phyloP scores from a whole-genome alignment of 2,888 invertebrate genomes.

The Stenchaetothrips biformis region DNA sequence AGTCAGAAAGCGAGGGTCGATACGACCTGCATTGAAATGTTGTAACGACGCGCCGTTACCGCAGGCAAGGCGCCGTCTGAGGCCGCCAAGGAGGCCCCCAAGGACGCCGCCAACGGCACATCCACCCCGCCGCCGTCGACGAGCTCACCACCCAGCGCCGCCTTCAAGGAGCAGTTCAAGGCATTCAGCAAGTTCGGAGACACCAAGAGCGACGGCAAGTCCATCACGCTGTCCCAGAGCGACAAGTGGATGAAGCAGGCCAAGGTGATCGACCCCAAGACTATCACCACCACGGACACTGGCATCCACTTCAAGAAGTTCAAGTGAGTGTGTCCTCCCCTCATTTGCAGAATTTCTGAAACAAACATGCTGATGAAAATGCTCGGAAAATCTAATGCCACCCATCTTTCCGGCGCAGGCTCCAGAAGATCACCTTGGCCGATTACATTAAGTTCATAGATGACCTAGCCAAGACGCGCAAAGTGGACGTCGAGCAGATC shows the following conservation, averaged over 20 bases:
- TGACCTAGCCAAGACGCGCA: conserved; percentile 78
- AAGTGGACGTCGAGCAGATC: conserved; percentile 70
- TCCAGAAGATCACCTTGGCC: conserved; percentile 63
- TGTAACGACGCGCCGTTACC: no score
- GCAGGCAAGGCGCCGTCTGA: no score
- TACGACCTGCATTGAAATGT: no score
- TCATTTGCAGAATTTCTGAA: neutral
- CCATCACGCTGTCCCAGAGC: conserved; percentile 80
- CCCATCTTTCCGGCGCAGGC: conserved; percentile 41
- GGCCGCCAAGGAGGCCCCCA: neutral
- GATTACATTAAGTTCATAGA: conserved; percentile 84
- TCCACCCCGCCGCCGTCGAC: conserved; percentile 9
- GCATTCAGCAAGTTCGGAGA: conserved; percentile 85
- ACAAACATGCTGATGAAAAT: neutral
- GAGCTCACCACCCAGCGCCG: conserved; percentile 30
- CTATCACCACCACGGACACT: conserved; percentile 84
- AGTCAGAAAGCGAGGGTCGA: no score
- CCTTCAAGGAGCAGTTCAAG: conserved; percentile 66
- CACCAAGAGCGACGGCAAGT: conserved; percentile 76
- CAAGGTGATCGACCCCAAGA: conserved; percentile 73
- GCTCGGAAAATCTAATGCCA: neutral
- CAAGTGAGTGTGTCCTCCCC: conserved; percentile 52
- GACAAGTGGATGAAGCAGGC: conserved; percentile 96
- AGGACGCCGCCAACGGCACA: conserved; percentile 20
- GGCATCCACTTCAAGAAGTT: conserved; percentile 86